Conservation (phyloP, 1,140 invertebrate species). For the Eumeta japonica region DNA sequence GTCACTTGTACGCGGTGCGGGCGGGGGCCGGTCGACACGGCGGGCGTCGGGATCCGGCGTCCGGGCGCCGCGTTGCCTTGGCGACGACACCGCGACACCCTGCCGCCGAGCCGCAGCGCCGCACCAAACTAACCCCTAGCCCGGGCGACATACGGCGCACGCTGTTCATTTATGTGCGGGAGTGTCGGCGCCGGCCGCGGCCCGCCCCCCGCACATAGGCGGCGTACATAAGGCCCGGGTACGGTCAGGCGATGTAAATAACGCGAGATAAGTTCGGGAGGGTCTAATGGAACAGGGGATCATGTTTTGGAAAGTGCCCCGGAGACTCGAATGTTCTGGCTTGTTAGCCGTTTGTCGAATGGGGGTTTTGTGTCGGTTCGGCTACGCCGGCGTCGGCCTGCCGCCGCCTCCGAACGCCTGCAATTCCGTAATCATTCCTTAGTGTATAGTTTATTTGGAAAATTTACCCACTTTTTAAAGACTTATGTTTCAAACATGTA, state of each 20-base stretch:
- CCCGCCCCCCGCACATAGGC: slow-evolving; percentile 1
- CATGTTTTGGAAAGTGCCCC: slow-evolving; percentile 54
- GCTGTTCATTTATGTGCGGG: slow-evolving; percentile 43
- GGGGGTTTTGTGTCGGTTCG: slow-evolving; percentile 17
- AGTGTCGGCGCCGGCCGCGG: too few relatives aligned
- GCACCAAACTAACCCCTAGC: slow-evolving; percentile 28
- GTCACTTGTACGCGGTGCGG: slow-evolving; percentile 57
- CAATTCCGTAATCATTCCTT: too few relatives aligned
- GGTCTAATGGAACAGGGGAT: slow-evolving; percentile 55
- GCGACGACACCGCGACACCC: slow-evolving; percentile 59
- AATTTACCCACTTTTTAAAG: too few relatives aligned
- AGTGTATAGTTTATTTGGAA: background rate
- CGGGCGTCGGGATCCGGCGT: slow-evolving; percentile 59
- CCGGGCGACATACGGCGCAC: slow-evolving; percentile 26
- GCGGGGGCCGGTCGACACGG: slow-evolving; percentile 63
- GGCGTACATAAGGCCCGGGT: slow-evolving; percentile 35
- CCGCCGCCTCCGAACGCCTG: too few relatives aligned
- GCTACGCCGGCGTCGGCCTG: too few relatives aligned
- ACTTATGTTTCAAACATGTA: too few relatives aligned
- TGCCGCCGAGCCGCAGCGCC: slow-evolving; percentile 35
- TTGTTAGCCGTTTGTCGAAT: slow-evolving; percentile 27
- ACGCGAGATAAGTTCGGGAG: slow-evolving; percentile 53
- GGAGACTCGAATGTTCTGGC: slow-evolving; percentile 45
- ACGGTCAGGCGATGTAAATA: slow-evolving; percentile 56
- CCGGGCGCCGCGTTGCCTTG: slow-evolving; percentile 58